phyloP scores from a whole-genome alignment of 2,797 vertebrate species.

The Chlorospingus semifuscus region DNA sequence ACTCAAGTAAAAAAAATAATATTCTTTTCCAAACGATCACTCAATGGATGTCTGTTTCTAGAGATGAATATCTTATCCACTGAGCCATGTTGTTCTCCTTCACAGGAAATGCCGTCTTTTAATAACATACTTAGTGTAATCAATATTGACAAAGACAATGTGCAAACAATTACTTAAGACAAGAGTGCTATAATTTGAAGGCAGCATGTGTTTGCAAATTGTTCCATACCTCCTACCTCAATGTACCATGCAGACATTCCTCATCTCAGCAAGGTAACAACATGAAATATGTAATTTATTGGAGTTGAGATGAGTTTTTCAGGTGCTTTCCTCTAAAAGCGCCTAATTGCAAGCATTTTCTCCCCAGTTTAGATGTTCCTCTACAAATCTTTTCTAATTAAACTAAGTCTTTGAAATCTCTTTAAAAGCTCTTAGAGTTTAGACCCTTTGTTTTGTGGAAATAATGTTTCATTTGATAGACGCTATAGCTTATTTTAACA shows the following conservation, averaged over 20 bases:
- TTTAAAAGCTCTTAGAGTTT: background rate
- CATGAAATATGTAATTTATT: background rate
- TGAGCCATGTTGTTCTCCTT: background rate
- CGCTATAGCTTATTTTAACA: background rate
- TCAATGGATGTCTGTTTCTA: background rate
- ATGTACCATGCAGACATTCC: background rate
- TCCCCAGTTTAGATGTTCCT: background rate
- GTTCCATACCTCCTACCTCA: background rate
- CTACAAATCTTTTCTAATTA: background rate
- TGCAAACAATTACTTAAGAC: background rate
- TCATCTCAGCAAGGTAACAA: background rate
- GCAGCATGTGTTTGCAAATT: background rate
- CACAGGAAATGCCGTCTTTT: background rate
- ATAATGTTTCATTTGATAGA: background rate
- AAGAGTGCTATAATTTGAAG: background rate
- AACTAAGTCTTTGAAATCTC: background rate
- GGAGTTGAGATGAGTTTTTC: background rate
- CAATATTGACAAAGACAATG: background rate
- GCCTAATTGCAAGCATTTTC: background rate
- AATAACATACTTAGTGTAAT: background rate
- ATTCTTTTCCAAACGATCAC: accelerated
- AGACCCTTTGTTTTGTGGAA: background rate
- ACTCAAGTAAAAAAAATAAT: background rate
- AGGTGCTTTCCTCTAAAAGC: background rate
- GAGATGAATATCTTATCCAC: background rate